Base-by-base conservation (phyloP, 2,888 invertebrate genomes). In the Agrotis clavis region DNA sequence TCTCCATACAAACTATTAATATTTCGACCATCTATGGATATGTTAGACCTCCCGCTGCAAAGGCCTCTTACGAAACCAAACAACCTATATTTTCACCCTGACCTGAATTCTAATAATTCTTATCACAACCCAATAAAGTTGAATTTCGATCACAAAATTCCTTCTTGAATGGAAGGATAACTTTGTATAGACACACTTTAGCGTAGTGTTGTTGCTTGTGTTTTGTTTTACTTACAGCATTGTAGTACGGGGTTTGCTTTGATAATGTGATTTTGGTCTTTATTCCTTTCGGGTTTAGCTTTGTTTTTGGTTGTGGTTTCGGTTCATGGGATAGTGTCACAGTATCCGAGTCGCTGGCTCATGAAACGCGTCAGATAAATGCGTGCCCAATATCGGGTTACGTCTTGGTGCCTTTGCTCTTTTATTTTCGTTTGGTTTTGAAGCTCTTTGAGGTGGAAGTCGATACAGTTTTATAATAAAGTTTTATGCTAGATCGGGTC, bases 311-410 rank as follows among this genome's bases (percentile, higher is more conserved):
- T 64, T 81, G 78, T 18, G n/a, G 30, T 50, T 54, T 74, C 41
- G 18, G 67, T 81, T 77, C 79, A 87, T 90, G 89, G 90, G 91
- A 91, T 91, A 91, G 90, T 94, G 95, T 94, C 93, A 95, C 92
- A 91, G 91, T 92, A 95, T 94, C 92, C 94, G 90, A 90, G 81
- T 86, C 92, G 90, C 89, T 93, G 92, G 93, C 83, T 92, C 91
- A 93, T 93, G 92, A 94, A 94, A 94, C 92, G 93, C 91, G 92
- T 92, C 93, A 92, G 94, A 94, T 94, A 94, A 93, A 94, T 93
- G 94, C 93, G 91, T 92, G 90, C 88, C 86, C 90, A 89, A 92
- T 95, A 95, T 96, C 93, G 89, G 88, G 93, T 96, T 94, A 92
- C 95, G 86, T 88, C 89, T 90, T 85, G 86, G 86, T 86, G 82